These are phyloP conservation scores for Adelognathus sp. DNA, from an alignment of 2,888 invertebrate species.

Conservation along the genomic window DNA sequence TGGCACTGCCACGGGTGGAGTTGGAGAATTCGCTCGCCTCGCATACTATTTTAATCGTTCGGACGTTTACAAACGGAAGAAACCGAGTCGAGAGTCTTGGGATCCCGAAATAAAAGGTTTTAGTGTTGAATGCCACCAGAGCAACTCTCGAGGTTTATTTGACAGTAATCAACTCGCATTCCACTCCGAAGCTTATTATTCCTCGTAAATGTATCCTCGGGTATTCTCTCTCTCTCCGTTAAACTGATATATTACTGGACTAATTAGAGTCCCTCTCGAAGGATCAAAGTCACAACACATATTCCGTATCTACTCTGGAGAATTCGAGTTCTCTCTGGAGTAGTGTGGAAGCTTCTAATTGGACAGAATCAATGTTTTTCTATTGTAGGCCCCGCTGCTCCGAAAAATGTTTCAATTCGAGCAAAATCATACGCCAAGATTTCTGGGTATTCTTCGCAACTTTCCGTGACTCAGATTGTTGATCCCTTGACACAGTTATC, in stretches of 20 bases:
- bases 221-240: conserved; percentile 20
- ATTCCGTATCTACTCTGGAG: background rate
- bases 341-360: background rate
- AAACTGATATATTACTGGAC: conserved; percentile 42
- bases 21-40: conserved; percentile 32
- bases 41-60: conserved; percentile 43
- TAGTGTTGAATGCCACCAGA: conserved; percentile 15
- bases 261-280: conserved; percentile 50
- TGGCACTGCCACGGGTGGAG: conserved; percentile 45
- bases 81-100: conserved; percentile 29
- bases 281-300: conserved; percentile 34
- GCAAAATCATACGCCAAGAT: background rate
- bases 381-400: background rate
- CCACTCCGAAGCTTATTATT: conserved; percentile 46
- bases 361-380: background rate
- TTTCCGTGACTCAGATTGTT: conserved; percentile 47
- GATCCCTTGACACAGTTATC: conserved; percentile 37
- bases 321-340: background rate
- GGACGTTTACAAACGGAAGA: background rate
- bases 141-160: conserved; percentile 52
- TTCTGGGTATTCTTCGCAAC: conserved; percentile 21
- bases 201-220: background rate
- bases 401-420: conserved; percentile 3
- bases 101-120: conserved; percentile 43
- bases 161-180: conserved; percentile 54